Evolutionary conservation across 2,888 invertebrate genomes (phyloP).

Genomic region (Amblyteles armatorius): DNA sequence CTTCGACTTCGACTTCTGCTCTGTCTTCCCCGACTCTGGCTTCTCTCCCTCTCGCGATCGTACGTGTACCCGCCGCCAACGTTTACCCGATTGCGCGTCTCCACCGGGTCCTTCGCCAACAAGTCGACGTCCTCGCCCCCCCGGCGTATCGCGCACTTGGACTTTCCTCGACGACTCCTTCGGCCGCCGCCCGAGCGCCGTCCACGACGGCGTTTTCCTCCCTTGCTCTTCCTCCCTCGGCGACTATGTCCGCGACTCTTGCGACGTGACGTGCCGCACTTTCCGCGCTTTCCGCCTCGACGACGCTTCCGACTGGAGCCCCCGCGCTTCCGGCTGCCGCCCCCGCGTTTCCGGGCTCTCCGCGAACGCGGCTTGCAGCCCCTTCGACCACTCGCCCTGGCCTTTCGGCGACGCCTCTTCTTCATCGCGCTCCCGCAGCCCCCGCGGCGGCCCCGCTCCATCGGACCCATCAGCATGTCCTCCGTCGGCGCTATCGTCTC

Average conservation of each 20-base stretch:
- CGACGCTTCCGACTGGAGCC: slow-evolving; percentile 42
- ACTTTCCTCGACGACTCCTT: slow-evolving; percentile 55
- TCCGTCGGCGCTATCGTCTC: slow-evolving; percentile 64
- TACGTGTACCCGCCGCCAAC: slow-evolving; percentile 58
- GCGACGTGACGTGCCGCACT: slow-evolving; percentile 35
- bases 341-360: slow-evolving; percentile 44
- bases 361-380: slow-evolving; percentile 39
- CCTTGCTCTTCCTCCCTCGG: slow-evolving; percentile 38
- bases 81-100: slow-evolving; percentile 53
- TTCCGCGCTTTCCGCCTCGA: slow-evolving; percentile 38
- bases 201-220: slow-evolving; percentile 42
- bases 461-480: slow-evolving; percentile 62
- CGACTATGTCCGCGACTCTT: slow-evolving; percentile 50
- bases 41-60: slow-evolving; percentile 65
- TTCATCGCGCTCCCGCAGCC: slow-evolving; percentile 56
- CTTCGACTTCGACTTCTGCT: slow-evolving; percentile 75
- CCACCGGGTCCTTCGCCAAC: slow-evolving; percentile 66
- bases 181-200: slow-evolving; percentile 57
- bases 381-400: slow-evolving; percentile 32
- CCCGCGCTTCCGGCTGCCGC: background rate
- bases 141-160: slow-evolving; percentile 52
- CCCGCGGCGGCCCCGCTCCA: slow-evolving; percentile 63
- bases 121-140: slow-evolving; percentile 64
- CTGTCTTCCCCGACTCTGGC: slow-evolving; percentile 68
- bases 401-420: slow-evolving; percentile 43